Percentiles rank a stretch among this genome's conserved stretches.
Evolutionary conservation across 2,113 vertebrate genomes (phyloP).

Genomic region (Chaetodon auriga): DNA sequence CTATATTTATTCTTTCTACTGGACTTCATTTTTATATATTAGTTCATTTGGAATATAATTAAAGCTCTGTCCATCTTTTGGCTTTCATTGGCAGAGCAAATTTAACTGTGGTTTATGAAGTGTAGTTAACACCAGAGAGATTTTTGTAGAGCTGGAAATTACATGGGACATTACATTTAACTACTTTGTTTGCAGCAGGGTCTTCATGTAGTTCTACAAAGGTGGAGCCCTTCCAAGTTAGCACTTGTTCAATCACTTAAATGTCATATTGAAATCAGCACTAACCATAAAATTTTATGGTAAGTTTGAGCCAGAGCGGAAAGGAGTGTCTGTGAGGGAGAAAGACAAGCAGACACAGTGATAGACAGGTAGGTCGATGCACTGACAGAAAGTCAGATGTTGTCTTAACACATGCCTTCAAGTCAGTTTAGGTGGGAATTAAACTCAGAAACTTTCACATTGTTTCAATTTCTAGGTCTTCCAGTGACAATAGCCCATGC

Average conservation of each 20-base stretch:
- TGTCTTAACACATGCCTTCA: not conserved
- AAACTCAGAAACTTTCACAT: constrained; percentile 1
- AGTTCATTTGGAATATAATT: constrained; percentile 50
- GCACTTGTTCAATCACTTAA: constrained; percentile 73
- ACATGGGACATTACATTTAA: constrained; percentile 84
- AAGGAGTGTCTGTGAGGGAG: constrained; percentile 31
- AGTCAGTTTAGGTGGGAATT: not conserved
- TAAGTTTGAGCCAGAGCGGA: constrained; percentile 41
- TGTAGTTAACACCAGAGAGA: constrained; percentile 73
- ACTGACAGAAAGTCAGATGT: not conserved
- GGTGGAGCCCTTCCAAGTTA: constrained; percentile 67
- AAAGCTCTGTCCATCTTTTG: constrained; percentile 57
- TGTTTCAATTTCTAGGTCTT: constrained; percentile 65
- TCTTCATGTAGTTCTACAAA: constrained; percentile 74
- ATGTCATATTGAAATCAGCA: constrained; percentile 72
- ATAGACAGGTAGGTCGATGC: constrained; percentile 14
- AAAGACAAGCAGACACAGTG: constrained; percentile 9
- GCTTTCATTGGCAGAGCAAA: constrained; percentile 68
- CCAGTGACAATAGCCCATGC: constrained; percentile 80
- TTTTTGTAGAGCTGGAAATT: constrained; percentile 79
- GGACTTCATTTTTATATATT: constrained; percentile 29
- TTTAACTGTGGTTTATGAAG: constrained; percentile 80
- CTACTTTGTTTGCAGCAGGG: constrained; percentile 77
- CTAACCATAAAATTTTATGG: constrained; percentile 67
- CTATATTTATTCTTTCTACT: constrained; percentile 8